phyloP scores from a whole-genome alignment of 2,888 invertebrate species.

The Ptilodon capucinus region DNA sequence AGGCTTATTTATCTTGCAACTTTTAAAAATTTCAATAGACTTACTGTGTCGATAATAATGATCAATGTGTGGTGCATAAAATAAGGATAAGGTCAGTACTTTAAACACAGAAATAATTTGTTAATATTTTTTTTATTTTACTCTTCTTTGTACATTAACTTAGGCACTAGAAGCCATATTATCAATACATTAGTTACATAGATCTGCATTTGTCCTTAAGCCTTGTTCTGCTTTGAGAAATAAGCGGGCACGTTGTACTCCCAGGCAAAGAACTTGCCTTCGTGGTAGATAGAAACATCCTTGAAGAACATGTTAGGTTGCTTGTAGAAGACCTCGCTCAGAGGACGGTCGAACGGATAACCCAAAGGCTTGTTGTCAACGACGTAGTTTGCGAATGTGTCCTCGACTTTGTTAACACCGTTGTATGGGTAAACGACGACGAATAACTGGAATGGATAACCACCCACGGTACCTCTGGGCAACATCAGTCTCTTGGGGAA shows the following conservation, averaged over 20 bases:
- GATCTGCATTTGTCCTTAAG: conserved; percentile 4
- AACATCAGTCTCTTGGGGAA: conserved; percentile 87
- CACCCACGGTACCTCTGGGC: conserved; percentile 87
- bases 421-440: conserved; percentile 83
- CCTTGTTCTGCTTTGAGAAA: conserved; percentile 27
- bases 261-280: conserved; percentile 59
- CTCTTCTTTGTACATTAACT: not conserved
- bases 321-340: conserved; percentile 64
- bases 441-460: conserved; percentile 85
- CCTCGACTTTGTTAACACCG: conserved; percentile 57
- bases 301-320: conserved; percentile 84
- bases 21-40: too few relatives aligned
- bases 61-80: too few relatives aligned
- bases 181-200: not conserved
- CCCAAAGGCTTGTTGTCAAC: conserved; percentile 79
- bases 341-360: conserved; percentile 83
- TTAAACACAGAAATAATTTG: not conserved
- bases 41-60: too few relatives aligned
- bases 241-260: conserved; percentile 47
- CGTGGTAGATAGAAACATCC: conserved; percentile 80
- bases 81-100: too few relatives aligned
- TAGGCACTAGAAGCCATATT: conserved; percentile 34
- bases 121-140: not conserved
- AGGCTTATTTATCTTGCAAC: too few relatives aligned
- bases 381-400: conserved; percentile 47